Evolutionary conservation across 2,797 vertebrate species (phyloP), one percentile per base, ranked within the genome.

Genomic region (Podarcis siculus): DNA sequence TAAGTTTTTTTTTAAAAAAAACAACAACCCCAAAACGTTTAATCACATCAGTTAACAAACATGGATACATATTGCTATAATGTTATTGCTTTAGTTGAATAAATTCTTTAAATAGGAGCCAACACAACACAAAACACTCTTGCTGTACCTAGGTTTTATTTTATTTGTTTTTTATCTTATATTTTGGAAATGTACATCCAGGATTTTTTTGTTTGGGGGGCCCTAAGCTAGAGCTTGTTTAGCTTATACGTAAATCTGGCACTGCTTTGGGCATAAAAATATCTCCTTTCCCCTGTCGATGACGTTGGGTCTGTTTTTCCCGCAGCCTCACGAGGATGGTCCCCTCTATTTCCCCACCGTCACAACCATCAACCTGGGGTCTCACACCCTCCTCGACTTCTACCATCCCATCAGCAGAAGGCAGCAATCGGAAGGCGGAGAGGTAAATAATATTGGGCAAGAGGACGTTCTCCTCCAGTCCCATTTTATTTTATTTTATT

Each of bases 271-370:
- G 8, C 58, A n/a, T 25, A 32, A 30, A 35, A 1, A 12, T 1
- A 9, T 42, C 30, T 8, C 9, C 5, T 30, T 35, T 27, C 2
- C 58, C 17, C 4, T 25, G 3, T 66, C 64, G n/a, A n/a, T 86
- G 77, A 49, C 85, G 83, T 91, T 82, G 67, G 87, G 83, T 82
- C 81, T 23, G 5, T 55, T 79, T 76, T 86, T 37, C 82, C 89
- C 66, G 71, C 86, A 98, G 97, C 97, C 98, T 6, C 98, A 99
- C 2, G 98, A 97, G 37, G 98, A 99, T 0, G 98, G 98, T 0
- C 98, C 98, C 4, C 91, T 98, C 15, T 99, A 99, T 95, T 98
- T 98, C 95, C 98, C 98, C 1, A 98, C 98, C 0, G 98, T 99
- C 93, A 98, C 98, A 77, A 99, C 98, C 55, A 96, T 99, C 96